Evolutionary conservation across 37 sponge, comb jelly and placozoan genomes (phyloP), one percentile per base, ranked within the genome.

Genomic region (Oscarella lobularis): DNA sequence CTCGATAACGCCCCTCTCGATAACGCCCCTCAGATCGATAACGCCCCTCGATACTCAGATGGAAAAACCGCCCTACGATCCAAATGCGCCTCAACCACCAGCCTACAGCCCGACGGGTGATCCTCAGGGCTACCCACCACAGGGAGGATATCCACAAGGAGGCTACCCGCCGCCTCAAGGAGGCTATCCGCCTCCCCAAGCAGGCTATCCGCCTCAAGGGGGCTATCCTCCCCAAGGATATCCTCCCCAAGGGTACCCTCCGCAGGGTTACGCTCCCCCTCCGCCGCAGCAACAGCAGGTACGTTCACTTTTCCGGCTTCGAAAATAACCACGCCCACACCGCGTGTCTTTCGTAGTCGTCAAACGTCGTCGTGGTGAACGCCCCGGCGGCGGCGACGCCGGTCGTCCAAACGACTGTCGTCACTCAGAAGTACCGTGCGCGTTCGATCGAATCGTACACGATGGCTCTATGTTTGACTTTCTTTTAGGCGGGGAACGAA

Each of bases 111-210:
- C n/a, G n/a, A n/a, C n/a, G n/a, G n/a, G n/a, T n/a, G n/a, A n/a
- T n/a, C n/a, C n/a, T 27, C 60, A 48, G 20, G 60, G 60, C 60
- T 48, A 48, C 20, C 60, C 60, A 48, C 60, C 60, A 48, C 60
- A 48, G n/a, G n/a, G n/a, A 48, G 60, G 60, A 27, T 48, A 48
- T 48, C 60, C 60, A n/a, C n/a, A n/a, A n/a, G n/a, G n/a, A n/a
- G n/a, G n/a, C n/a, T n/a, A n/a, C 20, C 60, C 60, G 9, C 60
- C n/a, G n/a, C n/a, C n/a, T n/a, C n/a, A n/a, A n/a, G n/a, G 20
- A 48, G 60, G 60, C 20, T 48, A 48, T 48, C 60, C 60, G 9
- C 60, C 60, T n/a, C n/a, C n/a, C n/a, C n/a, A n/a, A 48, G 14
- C 9, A 48, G 60, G 60, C 20, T 48, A 48, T 48, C 60, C 60